A percentile compares a stretch with the other conserved stretches of the same genome.
Conservation (phyloP, 2,888 invertebrate species). For the Hoplodrina blanda region DNA sequence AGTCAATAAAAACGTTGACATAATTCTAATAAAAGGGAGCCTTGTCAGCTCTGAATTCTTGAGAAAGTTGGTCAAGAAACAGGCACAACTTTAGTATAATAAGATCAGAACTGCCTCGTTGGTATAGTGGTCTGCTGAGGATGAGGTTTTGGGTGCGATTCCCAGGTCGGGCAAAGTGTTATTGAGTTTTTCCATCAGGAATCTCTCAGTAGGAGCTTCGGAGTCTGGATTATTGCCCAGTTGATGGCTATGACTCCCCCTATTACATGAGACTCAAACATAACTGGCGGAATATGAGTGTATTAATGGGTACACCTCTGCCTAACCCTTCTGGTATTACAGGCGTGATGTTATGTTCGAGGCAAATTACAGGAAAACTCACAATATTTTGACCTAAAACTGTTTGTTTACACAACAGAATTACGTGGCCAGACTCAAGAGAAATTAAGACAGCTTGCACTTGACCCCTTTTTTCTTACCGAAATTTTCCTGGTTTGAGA, state of each 20-base stretch:
- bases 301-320: too few relatives aligned
- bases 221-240: too few relatives aligned
- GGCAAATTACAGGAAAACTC: slow-evolving; percentile 53
- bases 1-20: slow-evolving; percentile 32
- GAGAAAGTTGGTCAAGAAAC: slow-evolving; percentile 19
- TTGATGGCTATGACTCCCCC: too few relatives aligned
- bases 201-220: too few relatives aligned
- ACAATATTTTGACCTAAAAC: slow-evolving; percentile 24
- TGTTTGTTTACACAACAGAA: slow-evolving; percentile 50
- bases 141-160: too few relatives aligned
- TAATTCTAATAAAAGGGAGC: slow-evolving; percentile 23
- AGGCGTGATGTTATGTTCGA: slow-evolving; percentile 18
- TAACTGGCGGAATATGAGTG: too few relatives aligned
- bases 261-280: too few relatives aligned
- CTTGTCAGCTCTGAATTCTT: slow-evolving; percentile 21
- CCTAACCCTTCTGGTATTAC: too few relatives aligned
- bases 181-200: too few relatives aligned
- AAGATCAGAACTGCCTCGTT: slow-evolving; percentile 1
- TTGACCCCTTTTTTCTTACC: slow-evolving; percentile 54
- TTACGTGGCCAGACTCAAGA: slow-evolving; percentile 10
- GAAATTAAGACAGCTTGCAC: slow-evolving; percentile 18
- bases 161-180: too few relatives aligned
- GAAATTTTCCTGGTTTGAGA: slow-evolving; percentile 25
- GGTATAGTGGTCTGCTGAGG: too few relatives aligned
- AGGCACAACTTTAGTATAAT: slow-evolving; percentile 25